Base-by-base conservation (phyloP, 2,113 vertebrate species). In the Corydoras maculifer region DNA sequence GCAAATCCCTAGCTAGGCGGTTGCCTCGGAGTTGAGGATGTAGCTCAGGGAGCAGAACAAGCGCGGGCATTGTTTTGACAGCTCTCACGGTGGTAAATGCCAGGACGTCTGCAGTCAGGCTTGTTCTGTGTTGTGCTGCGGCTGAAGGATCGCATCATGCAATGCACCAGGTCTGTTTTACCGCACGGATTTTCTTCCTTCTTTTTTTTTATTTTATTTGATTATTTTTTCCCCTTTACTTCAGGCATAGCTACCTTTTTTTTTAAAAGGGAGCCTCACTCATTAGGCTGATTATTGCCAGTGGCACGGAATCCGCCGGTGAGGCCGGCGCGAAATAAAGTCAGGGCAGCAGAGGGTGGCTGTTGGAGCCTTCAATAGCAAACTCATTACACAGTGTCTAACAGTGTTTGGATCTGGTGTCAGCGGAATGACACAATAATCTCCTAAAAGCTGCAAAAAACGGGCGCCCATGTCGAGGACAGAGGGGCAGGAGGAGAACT, bases 11-110 rank as follows among this genome's bases (percentile, higher is more conserved):
- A 53, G 66, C 69, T 61, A 58, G 64, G 72, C 58, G 63, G 62
- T 67, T 70, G 51, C 18, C 53, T 49, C 8, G n/a, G 69, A 71
- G 75, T 61, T 68, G 74, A 68, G 69, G 63, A 74, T 75, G 77
- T 74, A 75, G 72, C 68, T 79, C 62, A 64, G 66, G 65, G 50
- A 68, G 64, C 54, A 65, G 62, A 69, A 61, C 70, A 64, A 51
- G 64, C 51, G 60, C 66, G 71, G 64, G 75, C 77, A 74, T 74
- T 81, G 80, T 81, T 79, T 81, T 79, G 80, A 81, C 77, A 79
- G 75, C 73, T 76, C 72, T 75, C 48, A 54, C 59, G 67, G 72
- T 68, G 62, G 69, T 77, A 77, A 77, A 81, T 79, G 77, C 77
- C 80, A 81, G 73, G 70, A 76, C 63, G 48, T 79, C 77, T 79